A percentile compares a stretch with the other conserved stretches of the same genome.
phyloP scores from a whole-genome alignment of 2,797 vertebrate genomes.

The Huso huso region DNA sequence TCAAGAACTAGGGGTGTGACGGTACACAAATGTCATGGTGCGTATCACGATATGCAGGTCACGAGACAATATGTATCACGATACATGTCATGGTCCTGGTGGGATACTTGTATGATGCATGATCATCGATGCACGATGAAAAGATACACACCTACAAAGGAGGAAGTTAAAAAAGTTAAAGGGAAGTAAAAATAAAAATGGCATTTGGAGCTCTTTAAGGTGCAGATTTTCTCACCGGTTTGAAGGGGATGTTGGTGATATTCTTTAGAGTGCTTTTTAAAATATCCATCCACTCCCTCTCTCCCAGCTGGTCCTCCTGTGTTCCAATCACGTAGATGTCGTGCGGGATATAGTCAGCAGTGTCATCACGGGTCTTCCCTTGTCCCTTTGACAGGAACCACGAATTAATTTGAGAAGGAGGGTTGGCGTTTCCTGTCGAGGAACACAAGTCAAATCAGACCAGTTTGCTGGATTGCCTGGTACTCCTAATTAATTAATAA shows the following conservation, averaged over 20 bases:
- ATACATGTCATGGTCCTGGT: too few relatives aligned
- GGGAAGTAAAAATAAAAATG: not conserved
- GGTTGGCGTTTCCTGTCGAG: slow-evolving; percentile 73
- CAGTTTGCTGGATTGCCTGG: not conserved
- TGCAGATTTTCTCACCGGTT: slow-evolving; percentile 59
- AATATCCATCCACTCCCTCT: slow-evolving; percentile 86
- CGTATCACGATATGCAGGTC: too few relatives aligned
- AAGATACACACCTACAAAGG: not conserved
- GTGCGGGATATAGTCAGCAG: slow-evolving; percentile 87
- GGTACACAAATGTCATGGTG: too few relatives aligned
- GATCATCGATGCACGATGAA: not conserved
- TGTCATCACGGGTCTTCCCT: slow-evolving; percentile 88
- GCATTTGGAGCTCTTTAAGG: not conserved
- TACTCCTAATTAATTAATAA: too few relatives aligned
- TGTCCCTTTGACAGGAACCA: slow-evolving; percentile 97
- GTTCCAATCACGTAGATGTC: slow-evolving; percentile 94
- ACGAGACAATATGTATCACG: too few relatives aligned
- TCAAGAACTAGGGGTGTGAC: too few relatives aligned
- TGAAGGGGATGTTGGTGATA: slow-evolving; percentile 88
- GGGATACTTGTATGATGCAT: too few relatives aligned
- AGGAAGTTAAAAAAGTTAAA: not conserved
- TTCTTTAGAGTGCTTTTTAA: slow-evolving; percentile 74
- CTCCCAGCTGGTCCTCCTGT: slow-evolving; percentile 86
- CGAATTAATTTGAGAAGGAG: slow-evolving; percentile 80
- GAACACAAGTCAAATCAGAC: slow-evolving; percentile 39